These are phyloP conservation scores for Hylomyscus alleni DNA, from an alignment of 2,797 vertebrate species.

Conservation along the genomic window DNA sequence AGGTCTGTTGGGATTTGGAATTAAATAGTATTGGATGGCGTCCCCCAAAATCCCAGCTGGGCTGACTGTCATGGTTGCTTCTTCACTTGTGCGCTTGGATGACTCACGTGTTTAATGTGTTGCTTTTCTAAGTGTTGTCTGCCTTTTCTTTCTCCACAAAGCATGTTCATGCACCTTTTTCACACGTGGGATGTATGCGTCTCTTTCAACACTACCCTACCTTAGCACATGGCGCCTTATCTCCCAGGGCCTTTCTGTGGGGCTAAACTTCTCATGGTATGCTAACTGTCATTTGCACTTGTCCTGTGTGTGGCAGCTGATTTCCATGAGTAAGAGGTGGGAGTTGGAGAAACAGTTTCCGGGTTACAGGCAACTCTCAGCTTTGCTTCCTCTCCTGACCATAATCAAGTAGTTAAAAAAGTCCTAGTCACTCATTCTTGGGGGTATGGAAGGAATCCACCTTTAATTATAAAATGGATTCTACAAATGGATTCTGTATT, in stretches of 20 bases:
- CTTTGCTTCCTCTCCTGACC: neutral
- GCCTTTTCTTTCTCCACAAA: no score
- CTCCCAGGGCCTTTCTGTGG: neutral
- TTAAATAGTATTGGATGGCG: neutral
- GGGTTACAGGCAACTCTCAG: neutral
- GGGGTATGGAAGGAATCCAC: neutral
- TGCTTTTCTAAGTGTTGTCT: neutral
- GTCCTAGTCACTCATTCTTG: neutral
- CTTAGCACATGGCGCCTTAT: neutral
- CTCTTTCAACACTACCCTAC: neutral
- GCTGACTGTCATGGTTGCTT: neutral
- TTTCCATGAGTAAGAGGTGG: neutral
- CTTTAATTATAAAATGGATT: neutral
- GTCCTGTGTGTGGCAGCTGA: neutral
- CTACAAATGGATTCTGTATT: neutral
- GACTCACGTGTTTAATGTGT: neutral
- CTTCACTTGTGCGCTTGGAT: neutral
- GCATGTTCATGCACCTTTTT: neutral
- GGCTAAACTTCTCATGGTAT: neutral
- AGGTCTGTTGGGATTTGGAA: neutral
- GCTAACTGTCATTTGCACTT: neutral
- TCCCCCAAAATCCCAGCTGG: neutral
- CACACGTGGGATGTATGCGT: neutral
- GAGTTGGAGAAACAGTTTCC: neutral
- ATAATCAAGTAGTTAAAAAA: neutral